Percentiles rank a stretch among this genome's conserved stretches.
phyloP scores from a whole-genome alignment of 2,888 invertebrate genomes.

The Brachyptera risi region DNA sequence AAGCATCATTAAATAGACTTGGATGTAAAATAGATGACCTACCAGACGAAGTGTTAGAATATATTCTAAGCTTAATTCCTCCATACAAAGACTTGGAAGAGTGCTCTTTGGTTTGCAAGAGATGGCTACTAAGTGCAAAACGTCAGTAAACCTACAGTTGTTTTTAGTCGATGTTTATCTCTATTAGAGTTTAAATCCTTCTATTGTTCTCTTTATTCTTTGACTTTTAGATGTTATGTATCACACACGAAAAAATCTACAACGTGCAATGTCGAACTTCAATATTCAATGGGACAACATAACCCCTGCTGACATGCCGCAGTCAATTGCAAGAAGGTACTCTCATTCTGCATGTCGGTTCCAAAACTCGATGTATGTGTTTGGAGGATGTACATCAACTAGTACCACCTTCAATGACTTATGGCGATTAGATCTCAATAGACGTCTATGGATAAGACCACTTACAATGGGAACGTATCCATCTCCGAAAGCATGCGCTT shows the following conservation, averaged over 20 bases:
- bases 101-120: slow-evolving; percentile 79
- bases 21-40: slow-evolving; percentile 55
- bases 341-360: slow-evolving; percentile 86
- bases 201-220: too few relatives aligned
- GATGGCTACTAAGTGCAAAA: slow-evolving; percentile 79
- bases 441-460: slow-evolving; percentile 78
- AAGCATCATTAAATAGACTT: slow-evolving; percentile 34
- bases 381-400: slow-evolving; percentile 92
- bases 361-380: slow-evolving; percentile 85
- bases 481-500: slow-evolving; percentile 91
- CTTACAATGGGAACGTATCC: slow-evolving; percentile 85
- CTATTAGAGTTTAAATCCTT: too few relatives aligned
- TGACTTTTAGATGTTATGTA: slow-evolving; percentile 65
- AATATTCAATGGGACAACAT: slow-evolving; percentile 70
- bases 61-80: slow-evolving; percentile 81
- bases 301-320: slow-evolving; percentile 53
- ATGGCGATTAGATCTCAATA: slow-evolving; percentile 87
- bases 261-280: slow-evolving; percentile 71
- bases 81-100: slow-evolving; percentile 87
- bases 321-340: slow-evolving; percentile 85
- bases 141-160: slow-evolving; percentile 66
- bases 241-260: slow-evolving; percentile 67
- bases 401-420: slow-evolving; percentile 96
- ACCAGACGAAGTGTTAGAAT: slow-evolving; percentile 91
- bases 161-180: too few relatives aligned